Percentiles rank a stretch among this genome's conserved stretches.
phyloP scores from a whole-genome alignment of 1,140 invertebrate species.

The Vanessa tameamea region DNA sequence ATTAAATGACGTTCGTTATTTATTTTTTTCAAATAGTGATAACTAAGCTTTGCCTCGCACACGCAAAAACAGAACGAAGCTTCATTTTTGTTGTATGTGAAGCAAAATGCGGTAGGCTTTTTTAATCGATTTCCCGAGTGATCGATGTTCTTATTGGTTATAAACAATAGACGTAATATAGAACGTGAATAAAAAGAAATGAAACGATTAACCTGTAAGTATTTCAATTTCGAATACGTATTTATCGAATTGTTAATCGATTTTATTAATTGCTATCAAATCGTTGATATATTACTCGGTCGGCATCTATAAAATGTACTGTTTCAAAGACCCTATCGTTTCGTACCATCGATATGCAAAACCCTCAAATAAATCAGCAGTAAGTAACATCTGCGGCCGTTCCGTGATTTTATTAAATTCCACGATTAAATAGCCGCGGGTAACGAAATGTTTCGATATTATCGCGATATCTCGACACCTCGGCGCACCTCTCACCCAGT shows the following conservation, averaged over 20 bases:
- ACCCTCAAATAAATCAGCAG: slow-evolving; percentile 57
- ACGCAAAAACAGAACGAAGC: no score
- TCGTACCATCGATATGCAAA: slow-evolving; percentile 24
- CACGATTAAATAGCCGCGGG: slow-evolving; percentile 57
- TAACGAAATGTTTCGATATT: slow-evolving; percentile 56
- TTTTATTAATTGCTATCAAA: not conserved
- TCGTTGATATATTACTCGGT: not conserved
- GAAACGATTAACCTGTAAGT: not conserved
- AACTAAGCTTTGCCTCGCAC: no score
- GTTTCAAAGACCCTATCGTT: slow-evolving; percentile 14
- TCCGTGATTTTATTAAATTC: slow-evolving; percentile 70
- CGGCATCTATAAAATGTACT: slow-evolving; percentile 11
- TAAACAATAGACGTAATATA: no score
- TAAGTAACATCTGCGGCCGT: slow-evolving; percentile 35
- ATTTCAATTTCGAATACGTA: not conserved
- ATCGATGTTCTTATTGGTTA: no score
- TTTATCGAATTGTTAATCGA: not conserved
- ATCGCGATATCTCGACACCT: slow-evolving; percentile 66
- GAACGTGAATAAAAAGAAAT: no score
- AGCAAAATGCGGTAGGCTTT: no score
- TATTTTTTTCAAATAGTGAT: no score
- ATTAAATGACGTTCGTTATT: no score
- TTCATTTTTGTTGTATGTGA: no score
- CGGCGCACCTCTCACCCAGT: slow-evolving; percentile 25
- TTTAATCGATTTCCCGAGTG: no score